Evolutionary conservation across 2,888 invertebrate genomes (phyloP).

Genomic region (Pammene fasciana): DNA sequence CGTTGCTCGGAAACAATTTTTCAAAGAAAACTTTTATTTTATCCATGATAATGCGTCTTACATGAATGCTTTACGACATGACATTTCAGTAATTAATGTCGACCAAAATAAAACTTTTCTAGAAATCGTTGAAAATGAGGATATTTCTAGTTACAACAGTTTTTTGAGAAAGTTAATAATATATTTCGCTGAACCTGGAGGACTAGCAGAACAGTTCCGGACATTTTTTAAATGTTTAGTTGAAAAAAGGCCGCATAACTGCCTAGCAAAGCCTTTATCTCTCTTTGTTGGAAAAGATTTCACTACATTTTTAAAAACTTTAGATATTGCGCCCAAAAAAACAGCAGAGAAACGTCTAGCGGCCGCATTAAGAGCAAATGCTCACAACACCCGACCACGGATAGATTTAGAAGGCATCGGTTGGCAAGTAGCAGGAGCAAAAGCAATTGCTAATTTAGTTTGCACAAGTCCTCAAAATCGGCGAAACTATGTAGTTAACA

Average conservation of each 20-base stretch:
- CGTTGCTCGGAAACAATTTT: slow-evolving; percentile 23
- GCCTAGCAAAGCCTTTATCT: slow-evolving; percentile 17
- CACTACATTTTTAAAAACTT: not conserved
- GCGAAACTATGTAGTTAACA: not conserved
- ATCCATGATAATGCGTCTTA: slow-evolving; percentile 22
- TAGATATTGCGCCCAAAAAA: slow-evolving; percentile 8
- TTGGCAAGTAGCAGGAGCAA: slow-evolving; percentile 23
- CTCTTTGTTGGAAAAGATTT: slow-evolving; percentile 16
- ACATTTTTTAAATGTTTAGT: not conserved
- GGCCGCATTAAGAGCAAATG: slow-evolving; percentile 25
- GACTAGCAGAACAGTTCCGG: slow-evolving; percentile 19
- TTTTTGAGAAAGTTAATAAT: slow-evolving; percentile 19
- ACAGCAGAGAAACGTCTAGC: slow-evolving; percentile 27
- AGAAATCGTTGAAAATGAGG: not conserved
- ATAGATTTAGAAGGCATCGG: slow-evolving; percentile 6
- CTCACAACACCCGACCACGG: slow-evolving; percentile 17
- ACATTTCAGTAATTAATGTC: slow-evolving; percentile 14
- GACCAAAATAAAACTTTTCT: not conserved
- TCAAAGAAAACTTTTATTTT: slow-evolving; percentile 19
- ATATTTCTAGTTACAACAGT: not conserved
- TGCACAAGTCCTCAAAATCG: not conserved
- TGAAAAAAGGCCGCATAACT: slow-evolving; percentile 1
- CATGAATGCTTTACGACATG: slow-evolving; percentile 26
- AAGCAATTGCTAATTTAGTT: slow-evolving; percentile 16
- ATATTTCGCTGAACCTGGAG: slow-evolving; percentile 32